Evolutionary conservation across 2,113 vertebrate species (phyloP).

Genomic region (Noturus placidus): DNA sequence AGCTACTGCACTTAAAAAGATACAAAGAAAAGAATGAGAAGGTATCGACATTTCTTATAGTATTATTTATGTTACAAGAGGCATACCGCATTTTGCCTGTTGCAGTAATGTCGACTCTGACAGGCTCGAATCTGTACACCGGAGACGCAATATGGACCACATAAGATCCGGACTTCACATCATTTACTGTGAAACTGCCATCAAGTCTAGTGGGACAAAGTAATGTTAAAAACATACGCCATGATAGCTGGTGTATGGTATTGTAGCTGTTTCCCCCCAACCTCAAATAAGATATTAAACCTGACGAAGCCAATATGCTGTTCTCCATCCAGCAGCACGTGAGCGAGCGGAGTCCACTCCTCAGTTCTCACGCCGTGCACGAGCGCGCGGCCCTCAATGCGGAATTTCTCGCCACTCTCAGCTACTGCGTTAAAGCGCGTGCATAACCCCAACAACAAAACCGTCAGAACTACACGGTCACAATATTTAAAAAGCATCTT

Average conservation of each 20-base stretch:
- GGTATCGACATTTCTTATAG: not conserved
- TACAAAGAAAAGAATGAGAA: not conserved
- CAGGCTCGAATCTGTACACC: slow-evolving; percentile 81
- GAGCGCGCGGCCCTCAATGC: slow-evolving; percentile 79
- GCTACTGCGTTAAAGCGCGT: slow-evolving; percentile 8
- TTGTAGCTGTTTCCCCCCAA: too few species aligned
- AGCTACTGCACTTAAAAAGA: not conserved
- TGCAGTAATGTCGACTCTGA: slow-evolving; percentile 85
- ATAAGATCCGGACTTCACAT: slow-evolving; percentile 84
- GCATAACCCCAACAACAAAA: not conserved
- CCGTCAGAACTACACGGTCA: slow-evolving; percentile 19
- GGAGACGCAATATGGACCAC: slow-evolving; percentile 84
- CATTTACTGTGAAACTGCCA: slow-evolving; percentile 85
- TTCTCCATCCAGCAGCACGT: slow-evolving; percentile 79
- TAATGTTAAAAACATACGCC: not conserved
- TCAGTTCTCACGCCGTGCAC: slow-evolving; percentile 78
- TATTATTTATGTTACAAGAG: not conserved
- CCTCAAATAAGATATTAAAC: slow-evolving; percentile 57
- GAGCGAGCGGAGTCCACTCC: slow-evolving; percentile 78
- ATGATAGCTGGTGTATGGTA: not conserved
- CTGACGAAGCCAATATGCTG: slow-evolving; percentile 81
- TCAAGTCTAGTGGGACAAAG: slow-evolving; percentile 72
- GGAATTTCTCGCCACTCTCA: slow-evolving; percentile 69
- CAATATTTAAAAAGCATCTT: not conserved
- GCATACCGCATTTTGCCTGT: slow-evolving; percentile 87